Base-by-base conservation (phyloP, 1,140 invertebrate genomes). In the Harpegnathos saltator region DNA sequence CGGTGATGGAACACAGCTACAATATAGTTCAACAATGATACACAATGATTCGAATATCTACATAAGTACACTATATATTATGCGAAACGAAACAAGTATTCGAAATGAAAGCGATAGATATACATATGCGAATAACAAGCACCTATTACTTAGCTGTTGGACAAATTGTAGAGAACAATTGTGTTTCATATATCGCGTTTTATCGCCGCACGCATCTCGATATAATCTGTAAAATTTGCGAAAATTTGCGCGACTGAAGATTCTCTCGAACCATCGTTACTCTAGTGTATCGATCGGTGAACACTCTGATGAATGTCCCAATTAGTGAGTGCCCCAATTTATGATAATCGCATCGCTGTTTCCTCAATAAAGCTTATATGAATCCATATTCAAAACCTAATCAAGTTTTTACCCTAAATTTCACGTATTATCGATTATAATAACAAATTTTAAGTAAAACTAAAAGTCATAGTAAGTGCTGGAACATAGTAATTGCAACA, bases 21-120 rank as follows among this genome's bases (percentile, higher is more conserved):
- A 87, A 81, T 83, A 83, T 86, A 80, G 74, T 84, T 75, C 78
- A 86, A 87, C 86, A 90, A 82, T 73, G 74, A 89, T 90, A 86
- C 69, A 89, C 83, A 90, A 83, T 83, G 63, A 83, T 80, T 33
- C 66, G 63, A 86, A 62, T 80, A 78, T 82, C 89, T 90, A 90
- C 89, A 66, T 71, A 83, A 44, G 63, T 58, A 90, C 84, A 81
- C 69, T 58, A 72, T 89, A 89, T 72, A 33, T 84, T 75, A 81
- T 83, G 82, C 86, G 63, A 87, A 87, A 69, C 22, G 72, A 85
- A 82, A 74, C 48, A 83, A 88, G 78, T 26, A 44, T 81, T 58
- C 44, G 19, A 82, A 72, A 89, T 58, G 12, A 80, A 83, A 89
- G 80, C 74, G 68, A 88, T 82, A 72, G 38, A 87, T 82, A 69